Evolutionary conservation across 1,140 invertebrate species (phyloP).

Genomic region (Papilio helenus): DNA sequence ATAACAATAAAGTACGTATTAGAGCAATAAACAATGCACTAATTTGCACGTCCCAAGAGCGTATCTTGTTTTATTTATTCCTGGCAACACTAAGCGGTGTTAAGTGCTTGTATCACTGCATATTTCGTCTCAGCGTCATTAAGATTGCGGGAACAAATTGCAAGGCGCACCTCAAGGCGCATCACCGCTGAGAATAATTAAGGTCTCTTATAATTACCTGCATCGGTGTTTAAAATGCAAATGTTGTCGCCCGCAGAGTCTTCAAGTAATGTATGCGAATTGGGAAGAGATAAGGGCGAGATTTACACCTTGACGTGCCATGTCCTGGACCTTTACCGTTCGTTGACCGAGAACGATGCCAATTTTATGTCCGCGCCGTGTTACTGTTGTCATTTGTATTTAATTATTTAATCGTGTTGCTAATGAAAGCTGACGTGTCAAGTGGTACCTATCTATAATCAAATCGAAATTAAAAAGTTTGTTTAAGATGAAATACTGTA

Average conservation of each 20-base stretch:
- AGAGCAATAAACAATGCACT: constrained; percentile 13
- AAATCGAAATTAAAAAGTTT: background rate
- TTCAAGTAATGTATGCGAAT: constrained; percentile 72
- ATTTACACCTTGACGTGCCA: constrained; percentile 75
- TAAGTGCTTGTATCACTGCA: constrained; percentile 51
- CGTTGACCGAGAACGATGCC: constrained; percentile 57
- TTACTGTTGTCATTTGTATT: constrained; percentile 27
- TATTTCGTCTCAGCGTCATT: constrained; percentile 58
- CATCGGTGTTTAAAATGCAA: constrained; percentile 76
- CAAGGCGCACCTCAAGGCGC: constrained; percentile 61
- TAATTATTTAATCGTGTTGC: background rate
- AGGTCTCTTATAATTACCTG: constrained; percentile 76
- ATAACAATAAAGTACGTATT: background rate
- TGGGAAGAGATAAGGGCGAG: constrained; percentile 74
- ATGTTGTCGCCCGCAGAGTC: constrained; percentile 77
- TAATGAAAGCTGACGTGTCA: background rate
- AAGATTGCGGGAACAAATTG: constrained; percentile 77
- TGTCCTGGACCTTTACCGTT: constrained; percentile 66
- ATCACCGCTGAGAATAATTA: constrained; percentile 75
- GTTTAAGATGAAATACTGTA: background rate
- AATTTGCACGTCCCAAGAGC: constrained; percentile 20
- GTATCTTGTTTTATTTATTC: constrained; percentile 25
- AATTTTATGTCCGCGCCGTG: constrained; percentile 31
- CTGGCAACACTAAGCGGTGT: constrained; percentile 43
- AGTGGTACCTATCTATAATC: background rate